phyloP scores from a whole-genome alignment of 2,888 invertebrate species.

The Phengaris arion region DNA sequence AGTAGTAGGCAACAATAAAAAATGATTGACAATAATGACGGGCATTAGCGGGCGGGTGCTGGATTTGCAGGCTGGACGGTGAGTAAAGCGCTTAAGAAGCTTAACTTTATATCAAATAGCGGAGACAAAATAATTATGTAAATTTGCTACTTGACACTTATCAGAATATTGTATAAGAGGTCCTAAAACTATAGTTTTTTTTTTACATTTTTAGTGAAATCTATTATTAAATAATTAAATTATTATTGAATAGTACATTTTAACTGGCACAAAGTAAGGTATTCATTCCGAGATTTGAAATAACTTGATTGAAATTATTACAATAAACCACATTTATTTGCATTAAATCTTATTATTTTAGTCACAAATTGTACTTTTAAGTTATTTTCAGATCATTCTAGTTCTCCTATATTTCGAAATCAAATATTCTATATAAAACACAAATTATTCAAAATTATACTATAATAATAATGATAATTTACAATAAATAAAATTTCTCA shows the following conservation, averaged over 20 bases:
- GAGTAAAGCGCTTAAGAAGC: no score
- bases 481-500: conserved; percentile 29
- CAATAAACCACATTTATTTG: neutral
- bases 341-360: conserved; percentile 3
- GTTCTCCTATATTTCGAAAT: neutral
- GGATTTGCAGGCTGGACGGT: no score
- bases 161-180: neutral
- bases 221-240: no score
- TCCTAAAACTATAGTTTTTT: neutral
- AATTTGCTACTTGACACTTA: no score
- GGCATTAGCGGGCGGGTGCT: no score
- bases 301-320: neutral
- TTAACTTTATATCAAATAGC: no score
- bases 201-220: neutral
- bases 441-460: conserved; percentile 18
- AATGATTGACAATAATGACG: no score
- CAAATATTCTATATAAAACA: conserved; percentile 20
- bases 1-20: no score
- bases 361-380: conserved; percentile 11
- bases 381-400: conserved; percentile 24
- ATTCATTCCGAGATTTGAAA: neutral
- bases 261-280: neutral
- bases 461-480: conserved; percentile 26
- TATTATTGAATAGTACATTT: neutral
- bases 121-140: no score